These are phyloP conservation scores for Hycleus cichorii DNA, from an alignment of 1,140 invertebrate genomes.

Conservation along the genomic window DNA sequence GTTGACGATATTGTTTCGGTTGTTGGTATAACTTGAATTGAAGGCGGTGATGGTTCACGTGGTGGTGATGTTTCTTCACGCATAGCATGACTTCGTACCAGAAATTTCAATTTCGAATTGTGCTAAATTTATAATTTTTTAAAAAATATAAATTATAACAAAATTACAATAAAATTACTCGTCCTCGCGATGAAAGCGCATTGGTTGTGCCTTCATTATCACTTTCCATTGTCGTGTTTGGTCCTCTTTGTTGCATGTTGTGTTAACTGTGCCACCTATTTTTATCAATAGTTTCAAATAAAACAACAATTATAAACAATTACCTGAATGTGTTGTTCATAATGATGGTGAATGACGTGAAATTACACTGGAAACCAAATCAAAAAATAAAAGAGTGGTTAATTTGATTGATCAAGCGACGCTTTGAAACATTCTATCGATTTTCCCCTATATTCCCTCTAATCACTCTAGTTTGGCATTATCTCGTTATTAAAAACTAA, in stretches of 20 bases:
- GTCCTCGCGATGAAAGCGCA: constrained; percentile 19
- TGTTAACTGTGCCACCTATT: constrained; percentile 1
- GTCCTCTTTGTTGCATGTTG: constrained; percentile 32
- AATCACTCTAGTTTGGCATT: background rate
- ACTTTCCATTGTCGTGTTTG: constrained; percentile 27
- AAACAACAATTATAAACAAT: background rate
- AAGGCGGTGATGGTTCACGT: constrained; percentile 53
- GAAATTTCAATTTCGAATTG: constrained; percentile 71
- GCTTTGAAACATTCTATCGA: constrained; percentile 14
- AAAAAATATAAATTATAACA: background rate
- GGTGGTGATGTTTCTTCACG: constrained; percentile 79
- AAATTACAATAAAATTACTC: constrained; percentile 22
- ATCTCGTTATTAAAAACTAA: background rate
- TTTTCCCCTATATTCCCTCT: constrained; percentile 17
- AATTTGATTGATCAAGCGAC: background rate
- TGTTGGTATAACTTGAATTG: constrained; percentile 31
- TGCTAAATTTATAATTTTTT: constrained; percentile 36
- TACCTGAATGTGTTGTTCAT: background rate
- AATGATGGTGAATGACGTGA: background rate
- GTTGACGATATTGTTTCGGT: constrained; percentile 30
- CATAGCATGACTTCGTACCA: constrained; percentile 83
- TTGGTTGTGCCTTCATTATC: constrained; percentile 23
- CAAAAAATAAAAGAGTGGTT: background rate
- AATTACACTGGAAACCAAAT: background rate
- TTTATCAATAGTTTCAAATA: background rate